These are phyloP conservation scores for Eupithecia tripunctaria DNA, from an alignment of 2,888 invertebrate genomes.

Conservation along the genomic window DNA sequence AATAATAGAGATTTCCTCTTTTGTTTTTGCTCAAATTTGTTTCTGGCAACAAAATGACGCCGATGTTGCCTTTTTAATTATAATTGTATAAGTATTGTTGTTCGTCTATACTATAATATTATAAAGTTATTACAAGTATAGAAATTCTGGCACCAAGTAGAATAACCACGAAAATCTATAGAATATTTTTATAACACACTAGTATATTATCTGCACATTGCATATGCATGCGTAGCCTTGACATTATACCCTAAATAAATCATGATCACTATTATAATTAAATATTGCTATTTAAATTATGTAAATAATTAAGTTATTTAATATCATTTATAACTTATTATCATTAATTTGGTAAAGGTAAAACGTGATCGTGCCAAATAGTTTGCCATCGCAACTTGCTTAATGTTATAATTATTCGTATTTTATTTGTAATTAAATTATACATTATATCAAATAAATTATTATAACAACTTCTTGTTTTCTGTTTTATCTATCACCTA, in stretches of 20 bases:
- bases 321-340: constrained; percentile 2
- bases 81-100: constrained; percentile 14
- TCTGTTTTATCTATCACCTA: not conserved
- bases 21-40: constrained; percentile 37
- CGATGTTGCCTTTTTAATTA: constrained; percentile 22
- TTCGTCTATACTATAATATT: not conserved
- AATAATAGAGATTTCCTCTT: constrained; percentile 1
- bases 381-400: constrained; percentile 74
- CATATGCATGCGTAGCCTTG: not conserved
- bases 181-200: not conserved
- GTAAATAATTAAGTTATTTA: constrained; percentile 10
- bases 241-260: not conserved
- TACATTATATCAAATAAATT: constrained; percentile 73
- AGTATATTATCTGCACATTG: not conserved
- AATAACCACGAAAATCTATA: not conserved
- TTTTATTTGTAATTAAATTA: constrained; percentile 77
- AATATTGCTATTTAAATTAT: not conserved
- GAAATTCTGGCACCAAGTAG: not conserved
- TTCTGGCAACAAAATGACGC: constrained; percentile 26
- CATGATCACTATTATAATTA: not conserved
- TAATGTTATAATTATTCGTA: constrained; percentile 75
- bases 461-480: constrained; percentile 52
- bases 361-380: constrained; percentile 76
- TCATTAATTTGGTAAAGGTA: constrained; percentile 19
- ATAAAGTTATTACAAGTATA: not conserved